Base-by-base conservation (phyloP, 2,888 invertebrate species). In the Nesidiocoris tenuis region DNA sequence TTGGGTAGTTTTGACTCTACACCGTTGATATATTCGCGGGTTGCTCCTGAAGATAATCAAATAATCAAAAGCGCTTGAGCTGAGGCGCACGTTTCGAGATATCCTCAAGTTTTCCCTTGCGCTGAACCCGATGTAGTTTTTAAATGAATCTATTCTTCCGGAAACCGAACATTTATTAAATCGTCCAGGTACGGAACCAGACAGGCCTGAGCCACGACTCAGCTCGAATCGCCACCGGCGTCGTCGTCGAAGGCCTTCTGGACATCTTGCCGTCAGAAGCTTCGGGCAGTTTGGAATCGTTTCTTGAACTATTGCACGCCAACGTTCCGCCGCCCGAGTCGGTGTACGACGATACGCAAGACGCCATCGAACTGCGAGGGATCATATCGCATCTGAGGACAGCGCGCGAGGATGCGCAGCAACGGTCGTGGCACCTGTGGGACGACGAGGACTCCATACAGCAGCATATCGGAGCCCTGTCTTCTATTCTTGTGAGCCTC, bases 371-470 rank as follows among this genome's bases (percentile, higher is more conserved):
- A 22, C 87, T 97, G 83, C 90, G 91, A 83, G 89, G 91, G 63
- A 91, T 96, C 54, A 90, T 96, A 80, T 89, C 90, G 79, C 91
- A 95, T 79, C 84, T 97, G 79, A 92, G 93, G 1, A 91, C 91
- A 78, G 95, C 95, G 79, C 96, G 96, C 80, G 95, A 96, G 82
- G 97, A 97, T 83, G 93, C 95, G 0, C 96, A 98, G 82, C 97
- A 98, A 82, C 87, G 97, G 76, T 95, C 94, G 80, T 97, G 97
- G 97, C 94, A 95, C 83, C 85, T 97, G 25, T 94, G 96, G 83
- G 96, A 97, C 83, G 97, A 97, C 83, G 96, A 96, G 80, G 89
- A 89, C 77, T 91, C 93, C 80, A 96, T 97, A 82, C 90, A 90
- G 77, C 92, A 93, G 77, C 93, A 95, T 83, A 87, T 97, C 75